These are phyloP conservation scores for Sphaeramia orbicularis DNA, from an alignment of 2,797 vertebrate species.

Conservation along the genomic window DNA sequence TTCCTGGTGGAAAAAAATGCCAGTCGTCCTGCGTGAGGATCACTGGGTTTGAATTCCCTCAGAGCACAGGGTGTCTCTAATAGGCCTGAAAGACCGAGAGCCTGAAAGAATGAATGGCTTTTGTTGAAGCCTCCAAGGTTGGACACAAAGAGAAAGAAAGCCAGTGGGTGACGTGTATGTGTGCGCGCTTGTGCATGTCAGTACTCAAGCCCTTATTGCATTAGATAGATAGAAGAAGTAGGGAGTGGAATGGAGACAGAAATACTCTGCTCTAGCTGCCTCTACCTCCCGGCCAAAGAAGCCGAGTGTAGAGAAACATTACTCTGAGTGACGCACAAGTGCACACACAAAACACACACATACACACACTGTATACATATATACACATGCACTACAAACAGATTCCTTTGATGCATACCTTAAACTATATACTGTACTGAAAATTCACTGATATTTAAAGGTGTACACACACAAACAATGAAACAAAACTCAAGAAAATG, in stretches of 20 bases:
- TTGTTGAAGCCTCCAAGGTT: constrained; percentile 77
- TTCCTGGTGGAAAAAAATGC: constrained; percentile 40
- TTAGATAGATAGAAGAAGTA: constrained; percentile 60
- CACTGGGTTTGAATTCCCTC: constrained; percentile 67
- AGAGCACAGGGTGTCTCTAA: constrained; percentile 62
- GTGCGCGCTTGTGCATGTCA: constrained; percentile 41
- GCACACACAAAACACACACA: constrained; percentile 26
- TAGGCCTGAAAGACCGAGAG: constrained; percentile 72
- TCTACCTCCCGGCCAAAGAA: constrained; percentile 64
- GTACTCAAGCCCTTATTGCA: constrained; percentile 44
- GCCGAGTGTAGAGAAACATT: constrained; percentile 29
- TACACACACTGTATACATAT: constrained; percentile 14
- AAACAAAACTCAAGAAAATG: too few species aligned
- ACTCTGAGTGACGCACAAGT: constrained; percentile 5
- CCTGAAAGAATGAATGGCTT: constrained; percentile 78
- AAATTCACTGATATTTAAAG: constrained; percentile 29
- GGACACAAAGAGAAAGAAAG: constrained; percentile 71
- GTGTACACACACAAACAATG: background rate
- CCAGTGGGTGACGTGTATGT: constrained; percentile 51
- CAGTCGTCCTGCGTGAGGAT: constrained; percentile 57
- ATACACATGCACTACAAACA: constrained; percentile 20
- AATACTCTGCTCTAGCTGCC: constrained; percentile 51
- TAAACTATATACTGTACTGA: constrained; percentile 36
- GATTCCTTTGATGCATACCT: constrained; percentile 33
- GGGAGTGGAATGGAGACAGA: constrained; percentile 67